Percentiles rank a stretch among this genome's conserved stretches.
Evolutionary conservation across 2,797 vertebrate genomes (phyloP).

Genomic region (Lophius americanus): DNA sequence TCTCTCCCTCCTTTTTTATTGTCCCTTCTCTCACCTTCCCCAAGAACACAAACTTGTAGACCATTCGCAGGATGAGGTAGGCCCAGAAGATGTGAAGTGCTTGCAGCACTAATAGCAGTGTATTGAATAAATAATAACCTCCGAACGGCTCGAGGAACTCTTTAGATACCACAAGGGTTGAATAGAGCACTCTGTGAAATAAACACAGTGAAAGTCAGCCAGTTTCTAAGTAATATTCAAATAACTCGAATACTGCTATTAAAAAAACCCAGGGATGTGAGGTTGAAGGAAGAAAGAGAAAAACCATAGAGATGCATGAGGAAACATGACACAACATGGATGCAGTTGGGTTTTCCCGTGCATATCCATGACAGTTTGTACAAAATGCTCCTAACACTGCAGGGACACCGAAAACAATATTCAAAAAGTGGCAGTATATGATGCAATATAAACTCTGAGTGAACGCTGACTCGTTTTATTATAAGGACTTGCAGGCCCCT

Average conservation of each 20-base stretch:
- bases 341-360: background rate
- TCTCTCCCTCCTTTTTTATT: background rate
- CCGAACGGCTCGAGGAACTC: conserved; percentile 85
- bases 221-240: background rate
- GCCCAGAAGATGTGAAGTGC: conserved; percentile 93
- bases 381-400: background rate
- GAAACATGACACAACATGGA: background rate
- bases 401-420: background rate
- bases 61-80: conserved; percentile 91
- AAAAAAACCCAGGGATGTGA: background rate
- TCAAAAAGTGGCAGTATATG: background rate
- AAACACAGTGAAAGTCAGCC: conserved; percentile 10
- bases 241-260: no score
- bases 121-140: conserved; percentile 92
- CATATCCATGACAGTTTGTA: background rate
- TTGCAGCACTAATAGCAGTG: conserved; percentile 87
- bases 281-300: background rate
- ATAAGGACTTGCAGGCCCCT: background rate
- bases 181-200: conserved; percentile 85
- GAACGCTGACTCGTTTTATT: background rate
- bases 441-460: background rate
- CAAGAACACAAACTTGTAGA: conserved; percentile 83
- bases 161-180: conserved; percentile 85
- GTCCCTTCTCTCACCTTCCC: conserved; percentile 84
- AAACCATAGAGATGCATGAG: background rate